These are phyloP conservation scores for Phylloscopus collybita DNA, from an alignment of 2,797 vertebrate genomes.

Conservation along the genomic window DNA sequence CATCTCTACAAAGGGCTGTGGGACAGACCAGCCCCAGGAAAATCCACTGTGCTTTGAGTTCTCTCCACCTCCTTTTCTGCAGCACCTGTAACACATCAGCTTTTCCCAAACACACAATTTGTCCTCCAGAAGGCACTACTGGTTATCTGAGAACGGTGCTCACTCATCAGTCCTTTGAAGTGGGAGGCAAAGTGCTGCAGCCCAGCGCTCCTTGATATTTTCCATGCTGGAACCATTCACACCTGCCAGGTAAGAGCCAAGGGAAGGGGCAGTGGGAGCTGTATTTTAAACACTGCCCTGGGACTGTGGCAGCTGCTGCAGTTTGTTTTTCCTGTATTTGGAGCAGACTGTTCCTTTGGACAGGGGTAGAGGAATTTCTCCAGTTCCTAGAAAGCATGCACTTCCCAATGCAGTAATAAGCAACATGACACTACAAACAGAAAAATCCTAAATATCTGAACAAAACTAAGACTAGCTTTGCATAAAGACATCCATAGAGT, in stretches of 20 bases:
- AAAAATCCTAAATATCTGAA: background rate
- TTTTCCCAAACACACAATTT: background rate
- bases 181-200: background rate
- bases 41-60: background rate
- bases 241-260: background rate
- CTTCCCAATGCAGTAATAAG: background rate
- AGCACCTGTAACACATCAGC: background rate
- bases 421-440: background rate
- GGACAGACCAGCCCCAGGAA: background rate
- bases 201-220: background rate
- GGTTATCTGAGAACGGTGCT: background rate
- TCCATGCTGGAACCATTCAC: background rate
- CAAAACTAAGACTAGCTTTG: background rate
- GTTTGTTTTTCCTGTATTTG: background rate
- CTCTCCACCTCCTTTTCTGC: background rate
- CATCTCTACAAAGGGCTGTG: background rate
- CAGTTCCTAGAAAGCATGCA: constrained; percentile 24
- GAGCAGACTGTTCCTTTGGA: background rate
- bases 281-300: background rate
- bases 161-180: background rate
- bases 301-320: background rate
- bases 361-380: background rate
- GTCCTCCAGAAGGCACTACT: background rate
- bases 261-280: background rate
- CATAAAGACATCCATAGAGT: background rate